Base-by-base conservation (phyloP, 2,888 invertebrate species). In the Caenorhabditis drosophilae region DNA sequence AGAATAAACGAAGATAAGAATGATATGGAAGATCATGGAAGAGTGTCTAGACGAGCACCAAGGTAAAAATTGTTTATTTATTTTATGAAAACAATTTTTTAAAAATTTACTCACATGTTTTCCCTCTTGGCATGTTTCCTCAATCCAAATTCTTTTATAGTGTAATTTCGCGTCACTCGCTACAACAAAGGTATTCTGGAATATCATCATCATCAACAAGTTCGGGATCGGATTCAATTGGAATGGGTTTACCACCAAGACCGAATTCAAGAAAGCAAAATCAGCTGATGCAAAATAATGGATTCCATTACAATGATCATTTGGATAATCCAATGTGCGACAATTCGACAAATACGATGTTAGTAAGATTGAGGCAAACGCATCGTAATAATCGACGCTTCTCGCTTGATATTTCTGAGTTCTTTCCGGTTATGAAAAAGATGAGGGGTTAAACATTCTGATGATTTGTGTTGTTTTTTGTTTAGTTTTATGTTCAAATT, bases 161-260 rank as follows among this genome's bases (percentile, higher is more conserved):
- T 44, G 51, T 60, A 16, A 31, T 59, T 25, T 64, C 59, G 25
- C 59, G 58, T 26, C 58, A 55, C 25, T 59, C 59, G 12, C 54
- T 58, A 1, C 61, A 49, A 16, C 71, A 72, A 45, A 47, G 71
- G 7, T 72, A 62, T 47, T 72, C 71, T 27, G 70, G 58, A 20
- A 53, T 67, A n/a, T 67, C 70, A 3, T 64, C 70, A 11, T 61
- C 67, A 2, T 68, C 66, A 22, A 60, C 66, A 9, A 48, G 47
- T 38, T 59, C 71, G 23, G 63, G 64, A 23, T 64, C 71, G 22
- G 66, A 66, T 56, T 66, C 66, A 11, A 48, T 60, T 52, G 56
- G 60, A 15, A 50, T 61, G 6, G 67, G 67, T 4, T 51, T 70
- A 4, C 67, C 70, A n/a, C 64, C 64, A 16, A 55, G 66, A 22